phyloP scores from a whole-genome alignment of 2,113 vertebrate genomes.

The Arizona elegans region DNA sequence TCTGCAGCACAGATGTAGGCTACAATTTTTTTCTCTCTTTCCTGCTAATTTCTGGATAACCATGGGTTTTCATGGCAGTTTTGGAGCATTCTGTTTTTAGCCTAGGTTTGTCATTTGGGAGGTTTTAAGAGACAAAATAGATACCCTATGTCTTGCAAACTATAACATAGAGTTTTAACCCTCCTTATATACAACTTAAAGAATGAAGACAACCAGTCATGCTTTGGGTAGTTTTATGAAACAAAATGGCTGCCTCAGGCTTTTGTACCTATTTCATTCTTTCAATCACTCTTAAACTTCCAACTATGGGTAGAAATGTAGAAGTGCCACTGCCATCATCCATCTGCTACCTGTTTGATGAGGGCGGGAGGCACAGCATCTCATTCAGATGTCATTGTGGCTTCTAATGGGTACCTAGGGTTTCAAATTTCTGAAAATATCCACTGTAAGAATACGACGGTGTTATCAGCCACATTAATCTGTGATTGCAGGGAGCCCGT shows the following conservation, averaged over 20 bases:
- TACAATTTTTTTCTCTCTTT: background rate
- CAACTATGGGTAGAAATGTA: background rate
- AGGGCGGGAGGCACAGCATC: no score
- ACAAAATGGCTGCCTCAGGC: background rate
- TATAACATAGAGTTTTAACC: background rate
- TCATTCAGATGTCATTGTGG: background rate
- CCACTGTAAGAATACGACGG: background rate
- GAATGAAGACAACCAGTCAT: background rate
- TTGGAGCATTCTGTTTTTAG: background rate
- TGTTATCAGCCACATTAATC: background rate
- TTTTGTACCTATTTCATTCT: background rate
- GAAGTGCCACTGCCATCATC: background rate
- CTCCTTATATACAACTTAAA: background rate
- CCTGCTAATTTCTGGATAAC: background rate
- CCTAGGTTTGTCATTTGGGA: background rate
- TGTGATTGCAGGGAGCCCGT: background rate
- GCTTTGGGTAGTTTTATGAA: background rate
- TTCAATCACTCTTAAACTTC: background rate
- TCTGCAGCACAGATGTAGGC: background rate
- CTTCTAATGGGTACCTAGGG: background rate
- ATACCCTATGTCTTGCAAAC: background rate
- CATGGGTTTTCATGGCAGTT: background rate
- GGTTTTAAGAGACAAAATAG: background rate
- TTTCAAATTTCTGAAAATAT: background rate
- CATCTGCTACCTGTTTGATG: background rate